Evolutionary conservation across 2,888 invertebrate genomes (phyloP).

Genomic region (Ellobium chinense): DNA sequence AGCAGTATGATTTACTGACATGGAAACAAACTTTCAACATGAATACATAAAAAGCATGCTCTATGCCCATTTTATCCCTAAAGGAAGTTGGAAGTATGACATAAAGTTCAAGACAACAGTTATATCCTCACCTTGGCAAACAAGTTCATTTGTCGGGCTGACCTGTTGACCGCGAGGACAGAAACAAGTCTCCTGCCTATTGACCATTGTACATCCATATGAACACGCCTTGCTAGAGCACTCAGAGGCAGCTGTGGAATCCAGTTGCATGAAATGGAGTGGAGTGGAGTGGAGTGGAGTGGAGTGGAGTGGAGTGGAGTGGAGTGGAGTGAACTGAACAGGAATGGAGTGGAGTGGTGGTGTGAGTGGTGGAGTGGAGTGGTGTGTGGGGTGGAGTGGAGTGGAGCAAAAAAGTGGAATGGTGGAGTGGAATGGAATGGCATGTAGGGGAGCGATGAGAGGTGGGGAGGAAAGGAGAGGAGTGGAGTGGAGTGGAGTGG

Average conservation of each 20-base stretch:
- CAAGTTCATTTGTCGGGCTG: background rate
- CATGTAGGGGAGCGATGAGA: no score
- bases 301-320: background rate
- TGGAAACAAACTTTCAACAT: no score
- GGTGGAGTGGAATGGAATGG: no score
- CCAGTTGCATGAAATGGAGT: background rate
- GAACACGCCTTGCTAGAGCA: constrained; percentile 10
- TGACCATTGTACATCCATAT: constrained; percentile 6
- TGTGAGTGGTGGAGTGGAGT: background rate
- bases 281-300: background rate
- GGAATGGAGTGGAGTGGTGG: background rate
- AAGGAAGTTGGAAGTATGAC: no score
- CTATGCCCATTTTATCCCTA: no score
- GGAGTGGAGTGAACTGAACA: background rate
- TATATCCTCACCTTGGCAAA: background rate
- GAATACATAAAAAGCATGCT: no score
- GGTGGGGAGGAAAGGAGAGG: no score
- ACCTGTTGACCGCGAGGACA: constrained; percentile 1
- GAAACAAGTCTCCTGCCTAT: constrained; percentile 26
- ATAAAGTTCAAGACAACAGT: no score
- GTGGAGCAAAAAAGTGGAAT: no score
- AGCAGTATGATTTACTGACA: no score
- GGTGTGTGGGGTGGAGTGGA: no score
- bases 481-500: no score
- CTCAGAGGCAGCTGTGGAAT: background rate